phyloP scores from a whole-genome alignment of 1,140 invertebrate species.

The Platorchestia sp. region DNA sequence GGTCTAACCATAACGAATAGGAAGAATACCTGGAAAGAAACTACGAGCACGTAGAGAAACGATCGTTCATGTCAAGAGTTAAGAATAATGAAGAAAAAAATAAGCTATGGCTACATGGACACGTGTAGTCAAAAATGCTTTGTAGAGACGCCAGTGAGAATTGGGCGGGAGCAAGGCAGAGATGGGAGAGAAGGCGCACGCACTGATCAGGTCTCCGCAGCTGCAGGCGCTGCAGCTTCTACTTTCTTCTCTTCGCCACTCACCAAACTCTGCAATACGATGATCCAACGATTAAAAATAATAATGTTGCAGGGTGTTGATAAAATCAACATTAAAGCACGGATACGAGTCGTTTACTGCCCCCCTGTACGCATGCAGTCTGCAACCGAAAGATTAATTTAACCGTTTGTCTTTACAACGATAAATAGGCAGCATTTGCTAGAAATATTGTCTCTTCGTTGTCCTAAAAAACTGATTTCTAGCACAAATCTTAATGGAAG shows the following conservation, averaged over 20 bases:
- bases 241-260: background rate
- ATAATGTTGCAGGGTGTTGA: background rate
- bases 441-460: background rate
- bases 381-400: too few species aligned
- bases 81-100: background rate
- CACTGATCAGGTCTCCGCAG: slow-evolving; percentile 25
- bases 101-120: slow-evolving; percentile 31
- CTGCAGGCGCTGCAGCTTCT: slow-evolving; percentile 10
- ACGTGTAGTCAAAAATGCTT: slow-evolving; percentile 43
- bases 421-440: background rate
- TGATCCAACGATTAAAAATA: background rate
- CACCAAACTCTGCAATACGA: slow-evolving; percentile 16
- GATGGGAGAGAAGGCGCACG: background rate
- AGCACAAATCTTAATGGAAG: background rate
- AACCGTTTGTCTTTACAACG: background rate
- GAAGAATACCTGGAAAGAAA: background rate
- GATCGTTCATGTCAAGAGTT: background rate
- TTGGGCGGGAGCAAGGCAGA: background rate
- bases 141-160: background rate
- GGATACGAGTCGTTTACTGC: too few species aligned
- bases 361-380: background rate
- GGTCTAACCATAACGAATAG: background rate
- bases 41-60: background rate
- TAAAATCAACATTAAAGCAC: too few species aligned
- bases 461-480: background rate